A percentile compares a stretch with the other conserved stretches of the same genome.
These are phyloP conservation scores for Sphaerophoria taeniata DNA, from an alignment of 2,888 invertebrate species.

Conservation along the genomic window DNA sequence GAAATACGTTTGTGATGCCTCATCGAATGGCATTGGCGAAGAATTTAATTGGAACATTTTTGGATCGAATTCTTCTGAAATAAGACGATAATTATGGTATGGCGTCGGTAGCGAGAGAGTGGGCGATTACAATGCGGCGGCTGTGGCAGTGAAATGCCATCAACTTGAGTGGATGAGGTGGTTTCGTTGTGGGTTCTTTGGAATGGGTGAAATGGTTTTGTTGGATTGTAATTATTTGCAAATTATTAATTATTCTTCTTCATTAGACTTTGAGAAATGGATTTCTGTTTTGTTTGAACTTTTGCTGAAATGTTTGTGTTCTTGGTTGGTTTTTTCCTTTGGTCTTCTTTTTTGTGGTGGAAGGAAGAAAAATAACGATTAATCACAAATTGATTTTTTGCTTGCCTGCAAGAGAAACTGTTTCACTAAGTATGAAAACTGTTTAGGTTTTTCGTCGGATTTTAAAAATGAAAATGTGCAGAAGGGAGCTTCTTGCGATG, in stretches of 20 bases:
- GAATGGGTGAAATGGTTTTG: slow-evolving; percentile 19
- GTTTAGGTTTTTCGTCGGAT: no score
- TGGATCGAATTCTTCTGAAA: slow-evolving; percentile 46
- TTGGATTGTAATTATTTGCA: slow-evolving; percentile 47
- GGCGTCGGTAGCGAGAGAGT: background rate
- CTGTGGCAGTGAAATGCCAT: background rate
- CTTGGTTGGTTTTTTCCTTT: background rate
- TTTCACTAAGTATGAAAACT: background rate
- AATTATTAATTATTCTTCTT: slow-evolving; percentile 49
- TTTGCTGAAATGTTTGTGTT: background rate
- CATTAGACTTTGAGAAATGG: slow-evolving; percentile 36
- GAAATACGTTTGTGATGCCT: slow-evolving; percentile 22
- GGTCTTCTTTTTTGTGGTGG: background rate
- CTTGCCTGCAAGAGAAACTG: slow-evolving; percentile 2
- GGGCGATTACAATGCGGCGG: background rate
- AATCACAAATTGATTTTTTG: slow-evolving; percentile 31
- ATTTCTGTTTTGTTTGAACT: slow-evolving; percentile 41
- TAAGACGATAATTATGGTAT: slow-evolving; percentile 38
- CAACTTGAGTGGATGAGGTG: background rate
- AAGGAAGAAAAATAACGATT: slow-evolving; percentile 6
- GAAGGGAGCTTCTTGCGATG: no score
- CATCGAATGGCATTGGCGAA: slow-evolving; percentile 43
- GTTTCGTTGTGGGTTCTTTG: background rate
- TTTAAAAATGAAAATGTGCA: no score
- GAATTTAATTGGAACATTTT: slow-evolving; percentile 61